Evolutionary conservation across 2,797 vertebrate species (phyloP).

Genomic region (Hyperoplus lanceolatus): DNA sequence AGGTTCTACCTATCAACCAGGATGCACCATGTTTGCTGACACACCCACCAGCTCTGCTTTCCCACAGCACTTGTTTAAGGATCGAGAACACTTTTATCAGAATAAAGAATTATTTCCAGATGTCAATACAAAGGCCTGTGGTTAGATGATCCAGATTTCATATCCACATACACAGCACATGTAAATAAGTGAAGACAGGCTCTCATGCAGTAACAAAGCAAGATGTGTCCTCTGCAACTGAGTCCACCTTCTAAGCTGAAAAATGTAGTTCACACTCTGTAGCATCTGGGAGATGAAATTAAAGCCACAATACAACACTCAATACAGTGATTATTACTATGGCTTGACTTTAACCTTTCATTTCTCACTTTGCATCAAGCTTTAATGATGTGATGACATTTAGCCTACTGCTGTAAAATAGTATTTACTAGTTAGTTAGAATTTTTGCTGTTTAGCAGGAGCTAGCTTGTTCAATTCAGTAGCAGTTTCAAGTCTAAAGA

Average conservation of each 20-base stretch:
- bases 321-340: not conserved
- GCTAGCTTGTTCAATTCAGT: too few species aligned
- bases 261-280: not conserved
- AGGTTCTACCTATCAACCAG: too few species aligned
- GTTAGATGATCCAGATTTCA: too few species aligned
- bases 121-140: too few species aligned
- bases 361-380: not conserved
- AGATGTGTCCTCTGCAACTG: not conserved
- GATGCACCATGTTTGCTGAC: not conserved
- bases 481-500: too few species aligned
- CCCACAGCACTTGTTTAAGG: not conserved
- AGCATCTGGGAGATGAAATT: not conserved
- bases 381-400: not conserved
- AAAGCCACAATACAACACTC: not conserved
- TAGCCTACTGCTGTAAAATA: not conserved
- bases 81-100: not conserved
- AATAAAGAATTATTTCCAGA: not conserved
- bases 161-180: too few species aligned
- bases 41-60: not conserved
- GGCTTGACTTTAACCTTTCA: not conserved
- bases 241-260: not conserved
- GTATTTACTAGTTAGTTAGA: not conserved
- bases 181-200: too few species aligned
- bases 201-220: too few species aligned
- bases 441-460: too few species aligned